phyloP scores from a whole-genome alignment of 2,113 vertebrate species.

The Trematomus loennbergii region DNA sequence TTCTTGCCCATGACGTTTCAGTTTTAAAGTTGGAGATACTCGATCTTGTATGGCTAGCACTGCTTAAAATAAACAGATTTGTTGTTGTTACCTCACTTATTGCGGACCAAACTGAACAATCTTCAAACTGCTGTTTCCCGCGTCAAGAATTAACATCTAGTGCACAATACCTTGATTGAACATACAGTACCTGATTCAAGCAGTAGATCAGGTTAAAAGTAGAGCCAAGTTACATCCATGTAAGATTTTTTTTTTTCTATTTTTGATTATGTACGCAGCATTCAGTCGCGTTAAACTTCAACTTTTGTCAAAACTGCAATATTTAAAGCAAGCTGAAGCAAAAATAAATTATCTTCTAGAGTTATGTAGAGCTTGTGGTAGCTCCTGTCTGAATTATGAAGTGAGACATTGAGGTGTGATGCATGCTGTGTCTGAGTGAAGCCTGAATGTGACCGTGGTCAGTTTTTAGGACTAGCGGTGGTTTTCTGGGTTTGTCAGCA shows the following conservation, averaged over 20 bases:
- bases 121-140: background rate
- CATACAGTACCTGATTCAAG: background rate
- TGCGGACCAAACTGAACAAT: background rate
- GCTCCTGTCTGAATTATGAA: slow-evolving; percentile 31
- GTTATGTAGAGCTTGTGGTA: slow-evolving; percentile 37
- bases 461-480: slow-evolving; percentile 44
- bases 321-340: background rate
- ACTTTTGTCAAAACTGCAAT: slow-evolving; percentile 21
- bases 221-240: background rate
- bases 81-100: background rate
- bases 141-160: background rate
- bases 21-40: background rate
- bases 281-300: background rate
- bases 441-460: slow-evolving; percentile 32
- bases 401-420: slow-evolving; percentile 29
- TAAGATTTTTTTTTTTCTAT: background rate
- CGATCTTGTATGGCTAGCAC: background rate
- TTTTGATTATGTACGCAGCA: slow-evolving; percentile 1
- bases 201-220: background rate
- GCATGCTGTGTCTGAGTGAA: slow-evolving; percentile 19
- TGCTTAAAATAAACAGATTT: background rate
- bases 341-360: slow-evolving; percentile 25
- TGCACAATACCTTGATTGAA: background rate
- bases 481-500: slow-evolving; percentile 50
- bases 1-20: background rate